These are phyloP conservation scores for Numenius arquata DNA, from an alignment of 2,113 vertebrate species.

Conservation along the genomic window DNA sequence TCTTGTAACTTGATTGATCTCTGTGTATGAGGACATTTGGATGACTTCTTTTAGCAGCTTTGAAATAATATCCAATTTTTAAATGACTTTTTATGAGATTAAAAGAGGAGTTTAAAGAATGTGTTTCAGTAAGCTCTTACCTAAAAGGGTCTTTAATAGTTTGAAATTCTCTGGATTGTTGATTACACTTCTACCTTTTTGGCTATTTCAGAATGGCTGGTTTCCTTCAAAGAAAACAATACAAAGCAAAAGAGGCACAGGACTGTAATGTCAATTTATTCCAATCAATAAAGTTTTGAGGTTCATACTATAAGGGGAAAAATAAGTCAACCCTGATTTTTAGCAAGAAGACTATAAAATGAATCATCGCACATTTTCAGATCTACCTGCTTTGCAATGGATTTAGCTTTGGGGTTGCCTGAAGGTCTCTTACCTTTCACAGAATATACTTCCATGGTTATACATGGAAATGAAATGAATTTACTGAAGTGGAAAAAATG, in stretches of 20 bases:
- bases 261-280: not conserved
- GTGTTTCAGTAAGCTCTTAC: not conserved
- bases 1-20: not conserved
- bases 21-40: not conserved
- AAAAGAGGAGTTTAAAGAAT: not conserved
- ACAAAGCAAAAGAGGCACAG: not conserved
- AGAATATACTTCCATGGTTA: not conserved
- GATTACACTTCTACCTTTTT: not conserved
- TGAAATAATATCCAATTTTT: not conserved
- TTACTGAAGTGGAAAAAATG: constrained; percentile 9
- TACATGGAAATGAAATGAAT: not conserved
- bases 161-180: not conserved
- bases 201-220: not conserved
- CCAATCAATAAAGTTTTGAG: not conserved
- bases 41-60: not conserved
- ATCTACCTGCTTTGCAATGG: not conserved
- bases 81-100: not conserved
- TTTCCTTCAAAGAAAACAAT: not conserved
- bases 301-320: not conserved
- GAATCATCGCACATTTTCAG: not conserved
- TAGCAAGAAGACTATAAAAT: not conserved
- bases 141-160: not conserved
- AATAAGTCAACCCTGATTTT: not conserved
- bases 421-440: not conserved
- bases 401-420: not conserved